Evolutionary conservation across 2,113 vertebrate genomes (phyloP).

Genomic region (Brevimyrus niger): DNA sequence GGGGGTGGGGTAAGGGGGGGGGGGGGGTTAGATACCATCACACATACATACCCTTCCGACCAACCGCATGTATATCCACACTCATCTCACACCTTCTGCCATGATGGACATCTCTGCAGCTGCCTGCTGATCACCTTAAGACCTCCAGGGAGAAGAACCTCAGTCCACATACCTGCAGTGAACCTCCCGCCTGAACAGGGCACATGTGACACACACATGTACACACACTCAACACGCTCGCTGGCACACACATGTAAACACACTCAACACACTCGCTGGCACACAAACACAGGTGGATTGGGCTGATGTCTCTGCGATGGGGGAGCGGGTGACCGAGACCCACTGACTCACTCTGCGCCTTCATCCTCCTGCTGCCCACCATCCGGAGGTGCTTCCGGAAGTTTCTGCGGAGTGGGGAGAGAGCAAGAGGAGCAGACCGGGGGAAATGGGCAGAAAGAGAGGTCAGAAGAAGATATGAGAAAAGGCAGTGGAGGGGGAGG

Average conservation of each 20-base stretch:
- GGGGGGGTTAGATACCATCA: conserved; percentile 49
- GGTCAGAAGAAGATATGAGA: not conserved
- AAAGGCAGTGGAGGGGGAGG: not conserved
- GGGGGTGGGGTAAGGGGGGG: conserved; percentile 13
- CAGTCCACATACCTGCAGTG: conserved; percentile 6
- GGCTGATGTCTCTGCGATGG: not conserved
- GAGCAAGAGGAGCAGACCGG: conserved; percentile 11
- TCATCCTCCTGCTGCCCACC: conserved; percentile 96
- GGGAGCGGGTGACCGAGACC: not conserved
- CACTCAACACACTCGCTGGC: not conserved
- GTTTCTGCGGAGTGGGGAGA: conserved; percentile 69
- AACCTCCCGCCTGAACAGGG: conserved; percentile 16
- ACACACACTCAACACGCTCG: not conserved
- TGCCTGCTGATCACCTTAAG: not conserved
- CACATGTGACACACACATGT: not conserved
- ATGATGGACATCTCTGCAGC: not conserved
- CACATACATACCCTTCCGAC: conserved; percentile 11
- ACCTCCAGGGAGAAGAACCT: not conserved
- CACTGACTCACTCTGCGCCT: conserved; percentile 90
- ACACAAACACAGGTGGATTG: not conserved
- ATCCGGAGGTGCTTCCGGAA: conserved; percentile 98
- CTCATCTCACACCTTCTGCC: not conserved
- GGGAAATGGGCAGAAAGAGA: not conserved
- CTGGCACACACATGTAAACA: not conserved
- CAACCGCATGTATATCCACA: conserved; percentile 14